Conservation (phyloP, 2,113 vertebrate genomes). For the Paradoxurus hermaphroditus region DNA sequence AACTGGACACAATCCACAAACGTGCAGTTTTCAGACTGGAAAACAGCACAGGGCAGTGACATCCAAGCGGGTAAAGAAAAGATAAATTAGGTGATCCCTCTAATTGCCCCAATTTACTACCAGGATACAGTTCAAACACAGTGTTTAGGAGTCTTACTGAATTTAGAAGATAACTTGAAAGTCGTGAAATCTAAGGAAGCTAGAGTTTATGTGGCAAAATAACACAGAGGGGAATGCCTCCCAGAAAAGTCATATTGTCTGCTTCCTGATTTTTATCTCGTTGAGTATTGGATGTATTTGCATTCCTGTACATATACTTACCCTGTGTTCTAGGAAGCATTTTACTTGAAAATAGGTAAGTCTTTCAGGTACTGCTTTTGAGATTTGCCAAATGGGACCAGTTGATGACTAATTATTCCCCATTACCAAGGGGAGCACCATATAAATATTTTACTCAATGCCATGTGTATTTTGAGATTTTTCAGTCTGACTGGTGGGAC, state of each 20-base stretch:
- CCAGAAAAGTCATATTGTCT: not conserved
- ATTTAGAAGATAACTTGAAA: not conserved
- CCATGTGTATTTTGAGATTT: not conserved
- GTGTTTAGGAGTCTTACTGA: not conserved
- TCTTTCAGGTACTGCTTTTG: not conserved
- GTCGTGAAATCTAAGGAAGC: not conserved
- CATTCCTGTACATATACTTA: not conserved
- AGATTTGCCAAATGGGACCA: not conserved
- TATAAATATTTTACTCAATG: not conserved
- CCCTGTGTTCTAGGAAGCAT: not conserved
- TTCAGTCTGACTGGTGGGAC: not conserved
- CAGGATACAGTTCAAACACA: not conserved
- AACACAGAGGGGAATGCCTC: not conserved
- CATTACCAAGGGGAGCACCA: not conserved
- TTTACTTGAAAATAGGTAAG: not conserved
- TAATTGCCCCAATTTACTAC: not conserved
- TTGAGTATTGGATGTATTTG: not conserved
- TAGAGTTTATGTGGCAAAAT: not conserved
- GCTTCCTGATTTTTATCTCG: not conserved
- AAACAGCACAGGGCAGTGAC: not conserved
- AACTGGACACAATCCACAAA: too few relatives aligned
- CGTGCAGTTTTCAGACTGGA: not conserved
- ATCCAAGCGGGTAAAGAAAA: not conserved
- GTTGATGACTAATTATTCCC: not conserved
- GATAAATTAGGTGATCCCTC: not conserved